Percentiles rank a stretch among this genome's conserved stretches.
These are phyloP conservation scores for Pandemis cinnamomeana DNA, from an alignment of 2,888 invertebrate genomes.

Conservation along the genomic window DNA sequence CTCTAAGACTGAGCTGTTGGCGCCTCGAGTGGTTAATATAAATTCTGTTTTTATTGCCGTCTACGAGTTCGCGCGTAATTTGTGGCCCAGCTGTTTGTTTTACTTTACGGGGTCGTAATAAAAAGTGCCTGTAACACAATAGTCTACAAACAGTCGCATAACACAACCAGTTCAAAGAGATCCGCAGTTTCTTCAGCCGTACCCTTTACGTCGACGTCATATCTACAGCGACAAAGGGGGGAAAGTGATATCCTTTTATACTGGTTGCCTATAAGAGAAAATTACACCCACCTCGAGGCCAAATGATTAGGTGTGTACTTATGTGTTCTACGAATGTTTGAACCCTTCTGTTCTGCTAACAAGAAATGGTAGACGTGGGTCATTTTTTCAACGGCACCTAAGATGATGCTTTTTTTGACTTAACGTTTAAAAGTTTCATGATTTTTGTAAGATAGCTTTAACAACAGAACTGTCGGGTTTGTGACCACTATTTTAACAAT, in stretches of 20 bases:
- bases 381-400: neutral
- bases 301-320: constrained; percentile 58
- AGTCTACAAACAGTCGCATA: constrained; percentile 53
- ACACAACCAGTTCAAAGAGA: constrained; percentile 48
- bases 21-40: constrained; percentile 46
- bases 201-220: neutral
- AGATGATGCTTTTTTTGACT: neutral
- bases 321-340: constrained; percentile 47
- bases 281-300: constrained; percentile 52
- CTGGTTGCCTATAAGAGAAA: constrained; percentile 50
- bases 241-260: constrained; percentile 43
- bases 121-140: constrained; percentile 62
- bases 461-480: neutral
- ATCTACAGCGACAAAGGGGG: neutral
- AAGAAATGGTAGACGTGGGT: constrained; percentile 36
- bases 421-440: neutral
- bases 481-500: neutral
- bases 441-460: too few relatives aligned
- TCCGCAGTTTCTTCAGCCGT: constrained; percentile 39
- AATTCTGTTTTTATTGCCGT: constrained; percentile 52
- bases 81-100: constrained; percentile 61
- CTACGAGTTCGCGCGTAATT: constrained; percentile 58
- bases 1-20: constrained; percentile 20
- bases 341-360: constrained; percentile 39
- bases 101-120: constrained; percentile 63